phyloP scores from a whole-genome alignment of 2,113 vertebrate genomes.

The Tympanuchus pallidicinctus region DNA sequence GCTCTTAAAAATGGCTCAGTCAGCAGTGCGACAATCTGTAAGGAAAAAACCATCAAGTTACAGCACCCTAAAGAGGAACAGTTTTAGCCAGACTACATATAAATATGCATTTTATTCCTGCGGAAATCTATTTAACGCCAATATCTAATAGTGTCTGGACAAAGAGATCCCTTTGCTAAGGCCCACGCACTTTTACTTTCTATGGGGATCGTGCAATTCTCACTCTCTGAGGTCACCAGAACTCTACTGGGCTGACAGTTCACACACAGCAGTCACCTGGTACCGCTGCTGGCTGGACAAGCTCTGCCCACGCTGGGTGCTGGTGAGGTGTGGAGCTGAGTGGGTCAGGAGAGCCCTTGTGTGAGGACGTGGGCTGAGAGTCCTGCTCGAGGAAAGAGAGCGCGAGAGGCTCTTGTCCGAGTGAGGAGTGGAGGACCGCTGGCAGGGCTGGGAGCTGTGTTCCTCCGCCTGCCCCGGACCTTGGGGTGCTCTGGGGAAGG shows the following conservation, averaged over 20 bases:
- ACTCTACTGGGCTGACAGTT: background rate
- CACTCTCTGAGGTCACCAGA: background rate
- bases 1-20: conserved; percentile 28
- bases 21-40: background rate
- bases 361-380: background rate
- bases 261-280: rapidly evolving
- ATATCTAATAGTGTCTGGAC: background rate
- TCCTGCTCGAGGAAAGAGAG: background rate
- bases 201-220: rapidly evolving
- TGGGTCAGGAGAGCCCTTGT: background rate
- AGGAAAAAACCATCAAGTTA: background rate
- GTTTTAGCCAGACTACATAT: background rate
- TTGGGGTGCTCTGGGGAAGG: background rate
- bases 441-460: rapidly evolving
- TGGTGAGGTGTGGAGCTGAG: background rate
- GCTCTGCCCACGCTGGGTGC: background rate
- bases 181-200: background rate
- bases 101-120: background rate
- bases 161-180: background rate
- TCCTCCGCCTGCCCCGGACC: rapidly evolving
- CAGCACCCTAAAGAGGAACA: background rate
- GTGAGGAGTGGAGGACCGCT: rapidly evolving
- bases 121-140: conserved; percentile 19
- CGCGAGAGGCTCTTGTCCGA: background rate
- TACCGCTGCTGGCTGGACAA: rapidly evolving